Conservation (phyloP, 2,797 vertebrate genomes). For the Choloepus didactylus region DNA sequence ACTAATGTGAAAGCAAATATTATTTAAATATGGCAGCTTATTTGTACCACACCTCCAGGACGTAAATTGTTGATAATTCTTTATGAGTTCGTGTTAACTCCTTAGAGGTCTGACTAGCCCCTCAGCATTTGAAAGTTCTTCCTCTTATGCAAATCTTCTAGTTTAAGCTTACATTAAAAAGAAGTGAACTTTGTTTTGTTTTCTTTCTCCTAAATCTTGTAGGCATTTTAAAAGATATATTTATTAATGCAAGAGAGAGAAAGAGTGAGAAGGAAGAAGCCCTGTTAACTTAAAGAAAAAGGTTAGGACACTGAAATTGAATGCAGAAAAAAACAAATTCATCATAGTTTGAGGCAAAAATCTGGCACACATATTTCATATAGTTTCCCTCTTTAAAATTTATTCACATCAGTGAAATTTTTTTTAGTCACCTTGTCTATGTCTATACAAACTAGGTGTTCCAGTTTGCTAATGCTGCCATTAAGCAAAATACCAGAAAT, state of each 20-base stretch:
- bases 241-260: not conserved
- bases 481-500: too few relatives aligned
- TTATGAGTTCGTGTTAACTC: not conserved
- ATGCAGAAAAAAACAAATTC: not conserved
- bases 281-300: not conserved
- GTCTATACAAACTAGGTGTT: not conserved
- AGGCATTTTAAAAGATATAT: conserved; percentile 14
- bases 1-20: conserved; percentile 47
- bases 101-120: not conserved
- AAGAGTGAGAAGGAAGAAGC: not conserved
- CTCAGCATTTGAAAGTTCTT: not conserved
- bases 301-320: not conserved
- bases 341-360: not conserved
- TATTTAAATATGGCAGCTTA: conserved; percentile 36
- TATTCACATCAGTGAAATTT: not conserved
- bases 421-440: not conserved
- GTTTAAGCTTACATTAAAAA: conserved; percentile 38
- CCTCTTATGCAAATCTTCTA: not conserved
- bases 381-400: conserved; percentile 26
- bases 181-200: not conserved
- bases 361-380: not conserved
- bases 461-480: too few relatives aligned
- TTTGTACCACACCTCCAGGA: not conserved
- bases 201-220: conserved; percentile 21
- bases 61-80: not conserved